Evolutionary conservation across 2,888 invertebrate genomes (phyloP).

Genomic region (Macrophya alboannulata): DNA sequence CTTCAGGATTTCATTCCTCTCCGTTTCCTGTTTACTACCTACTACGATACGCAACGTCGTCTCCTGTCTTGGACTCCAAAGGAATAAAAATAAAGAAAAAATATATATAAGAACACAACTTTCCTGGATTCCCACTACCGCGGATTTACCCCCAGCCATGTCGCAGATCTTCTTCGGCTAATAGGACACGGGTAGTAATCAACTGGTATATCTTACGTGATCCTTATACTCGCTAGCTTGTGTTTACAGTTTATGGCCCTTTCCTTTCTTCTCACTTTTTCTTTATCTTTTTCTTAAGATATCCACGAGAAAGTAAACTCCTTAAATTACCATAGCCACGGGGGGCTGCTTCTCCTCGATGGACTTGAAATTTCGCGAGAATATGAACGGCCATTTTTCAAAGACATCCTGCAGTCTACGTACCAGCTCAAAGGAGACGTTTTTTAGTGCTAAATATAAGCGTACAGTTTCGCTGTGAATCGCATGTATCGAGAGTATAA

Average conservation of each 20-base stretch:
- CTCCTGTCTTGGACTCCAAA: background rate
- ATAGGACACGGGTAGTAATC: slow-evolving; percentile 36
- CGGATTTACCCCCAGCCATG: background rate
- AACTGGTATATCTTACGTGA: slow-evolving; percentile 12
- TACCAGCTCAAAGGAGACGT: too few species aligned
- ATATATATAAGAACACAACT: background rate
- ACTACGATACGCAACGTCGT: background rate
- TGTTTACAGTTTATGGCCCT: slow-evolving; percentile 26
- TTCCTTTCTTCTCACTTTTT: background rate
- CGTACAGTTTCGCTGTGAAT: background rate
- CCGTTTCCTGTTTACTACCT: background rate
- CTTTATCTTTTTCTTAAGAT: background rate
- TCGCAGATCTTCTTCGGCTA: background rate
- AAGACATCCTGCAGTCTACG: background rate
- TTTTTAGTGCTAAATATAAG: too few species aligned
- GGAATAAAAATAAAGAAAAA: background rate
- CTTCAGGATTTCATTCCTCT: background rate
- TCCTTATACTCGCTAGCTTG: background rate
- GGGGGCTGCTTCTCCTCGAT: background rate
- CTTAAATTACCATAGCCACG: slow-evolving; percentile 33
- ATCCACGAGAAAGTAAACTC: slow-evolving; percentile 32
- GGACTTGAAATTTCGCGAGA: slow-evolving; percentile 25
- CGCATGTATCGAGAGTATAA: background rate
- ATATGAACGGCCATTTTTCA: slow-evolving; percentile 35
- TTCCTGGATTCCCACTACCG: background rate